phyloP scores from a whole-genome alignment of 2,888 invertebrate genomes.

The Eupithecia dodoneata region DNA sequence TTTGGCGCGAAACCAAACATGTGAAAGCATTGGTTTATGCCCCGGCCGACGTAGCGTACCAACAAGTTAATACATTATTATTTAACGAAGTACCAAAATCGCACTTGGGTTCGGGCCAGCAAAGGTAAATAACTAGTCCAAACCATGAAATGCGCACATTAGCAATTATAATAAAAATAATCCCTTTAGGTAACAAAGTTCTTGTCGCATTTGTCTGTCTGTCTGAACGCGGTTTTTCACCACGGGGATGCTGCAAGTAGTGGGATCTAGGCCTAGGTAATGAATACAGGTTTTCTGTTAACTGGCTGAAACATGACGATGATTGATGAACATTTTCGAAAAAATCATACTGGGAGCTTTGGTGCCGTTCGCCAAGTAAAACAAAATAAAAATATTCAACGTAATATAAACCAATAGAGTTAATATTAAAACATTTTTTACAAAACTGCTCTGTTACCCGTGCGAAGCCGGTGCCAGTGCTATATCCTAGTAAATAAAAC shows the following conservation, averaged over 20 bases:
- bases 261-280: too few species aligned
- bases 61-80: neutral
- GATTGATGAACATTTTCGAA: neutral
- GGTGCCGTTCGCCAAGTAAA: neutral
- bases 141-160: too few species aligned
- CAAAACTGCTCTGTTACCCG: neutral
- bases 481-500: neutral
- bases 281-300: too few species aligned
- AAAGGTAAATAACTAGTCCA: too few species aligned
- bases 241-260: too few species aligned
- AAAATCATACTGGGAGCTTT: neutral
- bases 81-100: neutral
- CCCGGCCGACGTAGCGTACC: neutral
- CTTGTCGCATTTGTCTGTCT: too few species aligned
- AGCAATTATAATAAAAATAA: too few species aligned
- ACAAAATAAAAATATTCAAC: too few species aligned
- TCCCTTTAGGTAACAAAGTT: too few species aligned
- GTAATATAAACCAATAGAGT: too few species aligned
- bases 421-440: neutral
- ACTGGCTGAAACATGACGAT: neutral
- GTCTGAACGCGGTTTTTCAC: too few species aligned
- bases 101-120: neutral
- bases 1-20: conserved; percentile 19
- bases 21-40: conserved; percentile 11
- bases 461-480: neutral